Base-by-base conservation (phyloP, 2,888 invertebrate genomes). In the Xanthorhoe designata region DNA sequence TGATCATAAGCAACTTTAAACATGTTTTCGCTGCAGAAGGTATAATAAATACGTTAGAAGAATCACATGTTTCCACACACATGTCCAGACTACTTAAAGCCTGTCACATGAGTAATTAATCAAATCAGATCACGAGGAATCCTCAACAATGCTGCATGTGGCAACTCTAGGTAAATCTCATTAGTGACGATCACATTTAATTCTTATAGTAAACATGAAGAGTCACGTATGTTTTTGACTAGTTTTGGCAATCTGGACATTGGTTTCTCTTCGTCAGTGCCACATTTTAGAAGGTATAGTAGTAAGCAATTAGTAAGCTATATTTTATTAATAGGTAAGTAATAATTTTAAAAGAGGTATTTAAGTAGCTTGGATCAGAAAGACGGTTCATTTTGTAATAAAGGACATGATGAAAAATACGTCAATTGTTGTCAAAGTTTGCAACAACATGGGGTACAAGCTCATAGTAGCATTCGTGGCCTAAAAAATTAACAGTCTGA, bases 41-140 rank as follows among this genome's bases (percentile, higher is more conserved):
- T 38, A 38, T 10, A 38, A 38, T 38, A 38, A 13, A 38, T 42
- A 42, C 13, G 13, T 3, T 32, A 32, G 32, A 42, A 42, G 38
- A 42, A 42, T 42, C 38, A 42, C 38, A 42, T 42, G 38, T 42
- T 13, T 42, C 13, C 13, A 42, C 38, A 42, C 38, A 42, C 38
- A 42, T 42, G 38, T 42, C 38, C 13, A 32, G 32, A 42, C 38
- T 42, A 42, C 13, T 42, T 42, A 42, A 42, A 13, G 38, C 13
- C 38, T 13, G 38, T 42, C 38, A 42, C 72, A 77, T 70, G 71
- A 71, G 68, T 59, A 61, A 70, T 75, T 89, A 88, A 90, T 90
- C 82, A 82, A 89, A 90, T 90, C 88, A 89, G 78, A 78, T 70
- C 77, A 73, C 71, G 71, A 67, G 77, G 91, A 90, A 90, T 83